Percentiles rank a stretch among this genome's conserved stretches.
phyloP scores from a whole-genome alignment of 2,888 invertebrate species.

The Melanotus villosus region DNA sequence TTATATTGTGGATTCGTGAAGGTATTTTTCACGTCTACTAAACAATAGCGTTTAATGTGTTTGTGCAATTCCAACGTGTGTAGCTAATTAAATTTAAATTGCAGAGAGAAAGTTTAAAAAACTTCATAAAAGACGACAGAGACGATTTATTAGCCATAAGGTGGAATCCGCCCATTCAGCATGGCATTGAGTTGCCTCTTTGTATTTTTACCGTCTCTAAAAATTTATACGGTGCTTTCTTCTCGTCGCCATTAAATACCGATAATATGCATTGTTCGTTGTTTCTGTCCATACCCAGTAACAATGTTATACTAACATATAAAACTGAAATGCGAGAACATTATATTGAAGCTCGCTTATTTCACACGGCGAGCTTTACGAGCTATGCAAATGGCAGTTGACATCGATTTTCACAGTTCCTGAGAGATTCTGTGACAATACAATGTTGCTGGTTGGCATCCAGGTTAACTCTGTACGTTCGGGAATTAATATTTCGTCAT shows the following conservation, averaged over 20 bases:
- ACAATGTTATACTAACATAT: conserved; percentile 34
- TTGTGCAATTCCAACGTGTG: too few relatives aligned
- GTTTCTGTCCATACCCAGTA: background rate
- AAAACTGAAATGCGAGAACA: conserved; percentile 48
- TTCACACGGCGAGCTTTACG: conserved; percentile 56
- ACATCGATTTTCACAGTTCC: conserved; percentile 57
- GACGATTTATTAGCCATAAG: too few relatives aligned
- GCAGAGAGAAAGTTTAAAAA: too few relatives aligned
- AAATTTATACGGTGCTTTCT: conserved; percentile 1
- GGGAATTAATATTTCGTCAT: background rate
- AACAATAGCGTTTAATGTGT: too few relatives aligned
- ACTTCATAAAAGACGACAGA: too few relatives aligned
- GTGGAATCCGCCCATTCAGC: too few relatives aligned
- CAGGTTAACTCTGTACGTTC: background rate
- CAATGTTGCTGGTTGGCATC: conserved; percentile 49
- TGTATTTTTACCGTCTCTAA: conserved; percentile 19
- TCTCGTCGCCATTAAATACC: conserved; percentile 7
- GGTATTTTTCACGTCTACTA: too few relatives aligned
- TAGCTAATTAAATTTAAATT: too few relatives aligned
- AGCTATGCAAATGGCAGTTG: conserved; percentile 57
- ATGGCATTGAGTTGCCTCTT: conserved; percentile 10
- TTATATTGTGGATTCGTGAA: too few relatives aligned
- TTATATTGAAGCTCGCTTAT: conserved; percentile 55
- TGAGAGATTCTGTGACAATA: conserved; percentile 55
- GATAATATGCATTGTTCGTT: conserved; percentile 6